Conservation (phyloP, 2,888 invertebrate genomes). For the Sarcophaga subvicina region DNA sequence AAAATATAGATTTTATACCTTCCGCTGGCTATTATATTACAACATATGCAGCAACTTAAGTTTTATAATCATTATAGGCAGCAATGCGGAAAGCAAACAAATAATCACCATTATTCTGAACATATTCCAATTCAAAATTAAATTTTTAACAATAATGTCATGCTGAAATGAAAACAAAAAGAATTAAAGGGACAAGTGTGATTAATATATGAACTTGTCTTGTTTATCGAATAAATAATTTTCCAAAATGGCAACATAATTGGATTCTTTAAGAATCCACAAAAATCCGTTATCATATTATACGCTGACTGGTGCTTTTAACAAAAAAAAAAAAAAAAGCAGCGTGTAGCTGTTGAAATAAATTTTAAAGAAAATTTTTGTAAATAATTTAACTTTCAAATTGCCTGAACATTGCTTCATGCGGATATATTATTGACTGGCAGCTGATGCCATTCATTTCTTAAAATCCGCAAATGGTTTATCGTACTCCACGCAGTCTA, state of each 20-base stretch:
- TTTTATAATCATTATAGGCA: slow-evolving; percentile 1
- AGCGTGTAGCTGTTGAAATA: not conserved
- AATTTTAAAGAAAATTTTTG: not conserved
- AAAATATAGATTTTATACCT: too few species aligned
- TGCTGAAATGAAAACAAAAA: not conserved
- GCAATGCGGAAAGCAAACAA: not conserved
- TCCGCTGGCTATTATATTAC: not conserved
- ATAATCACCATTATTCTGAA: not conserved
- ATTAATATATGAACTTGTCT: not conserved
- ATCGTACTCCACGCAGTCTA: too few species aligned
- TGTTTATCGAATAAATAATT: not conserved
- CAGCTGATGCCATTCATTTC: not conserved
- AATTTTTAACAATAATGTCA: not conserved
- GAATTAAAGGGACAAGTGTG: not conserved
- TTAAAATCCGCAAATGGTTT: too few species aligned
- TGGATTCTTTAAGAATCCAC: not conserved
- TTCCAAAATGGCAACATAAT: not conserved
- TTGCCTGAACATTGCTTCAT: not conserved
- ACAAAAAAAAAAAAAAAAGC: not conserved
- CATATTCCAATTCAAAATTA: not conserved
- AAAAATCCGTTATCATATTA: not conserved
- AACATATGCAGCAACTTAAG: not conserved
- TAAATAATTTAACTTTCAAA: not conserved
- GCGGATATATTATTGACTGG: not conserved
- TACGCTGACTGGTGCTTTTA: not conserved